Evolutionary conservation across 2,113 vertebrate species (phyloP), one percentile per base, ranked within the genome.

Genomic region (Megalops atlanticus): DNA sequence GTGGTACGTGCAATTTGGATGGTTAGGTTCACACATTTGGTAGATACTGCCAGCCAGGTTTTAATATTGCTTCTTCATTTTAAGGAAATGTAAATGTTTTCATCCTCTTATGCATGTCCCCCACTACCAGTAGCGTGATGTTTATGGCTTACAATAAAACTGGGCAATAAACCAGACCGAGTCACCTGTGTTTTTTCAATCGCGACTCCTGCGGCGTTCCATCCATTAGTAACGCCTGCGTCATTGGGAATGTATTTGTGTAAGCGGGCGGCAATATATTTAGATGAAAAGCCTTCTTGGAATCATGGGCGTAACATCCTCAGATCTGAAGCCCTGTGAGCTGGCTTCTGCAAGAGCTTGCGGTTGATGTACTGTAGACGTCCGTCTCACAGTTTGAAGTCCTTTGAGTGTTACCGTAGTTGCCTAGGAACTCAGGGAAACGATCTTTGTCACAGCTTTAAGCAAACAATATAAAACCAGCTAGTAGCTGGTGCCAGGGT

Each of bases 341-440:
- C 58, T 64, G 58, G 24, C 58, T 64, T 64, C n/a, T 27, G 24
- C 58, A 24, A 11, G 18, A 64, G 58, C 58, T 64, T 27, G n/a
- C 58, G 10, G 58, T 27, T 64, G 58, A 64, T 64, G 58, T 64
- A 64, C 24, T 64, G 58, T 64, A 64, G 58, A n/a, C 58, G 58
- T 64, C 58, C 58, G 31, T 64, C 58, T 64, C n/a, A 64, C 58
- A 64, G n/a, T 64, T 64, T 64, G 58, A 64, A 64, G n/a, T 64
- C 58, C 58, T 64, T 64, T 64, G 58, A 64, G 58, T 64, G 58
- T 64, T 64, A 64, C 58, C n/a, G 58, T 64, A 64, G 58, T 64
- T 64, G 58, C 58, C 58, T 64, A 64, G 58, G n/a, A 64, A 64
- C 58, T 64, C n/a, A 64, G n/a, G 31, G 5, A 64, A 64, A 58